phyloP scores from a whole-genome alignment of 2,113 vertebrate species.

The Taxidea taxus region DNA sequence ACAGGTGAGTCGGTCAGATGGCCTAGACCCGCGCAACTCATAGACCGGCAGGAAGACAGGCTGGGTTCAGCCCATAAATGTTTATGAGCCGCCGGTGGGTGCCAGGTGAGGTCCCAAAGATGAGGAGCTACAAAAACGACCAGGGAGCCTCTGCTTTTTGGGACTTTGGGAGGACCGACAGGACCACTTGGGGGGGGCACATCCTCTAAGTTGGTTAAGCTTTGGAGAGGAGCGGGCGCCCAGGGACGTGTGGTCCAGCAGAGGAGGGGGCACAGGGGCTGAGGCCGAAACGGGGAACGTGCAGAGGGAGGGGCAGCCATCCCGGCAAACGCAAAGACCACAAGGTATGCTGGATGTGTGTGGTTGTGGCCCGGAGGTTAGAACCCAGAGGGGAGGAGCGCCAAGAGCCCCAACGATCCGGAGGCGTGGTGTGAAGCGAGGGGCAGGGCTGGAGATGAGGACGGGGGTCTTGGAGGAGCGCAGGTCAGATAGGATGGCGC shows the following conservation, averaged over 20 bases:
- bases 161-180: neutral
- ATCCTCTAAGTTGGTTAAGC: neutral
- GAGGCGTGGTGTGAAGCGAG: rapidly evolving
- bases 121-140: neutral
- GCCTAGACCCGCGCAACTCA: neutral
- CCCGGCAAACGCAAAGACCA: rapidly evolving
- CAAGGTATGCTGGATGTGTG: rapidly evolving
- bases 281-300: neutral
- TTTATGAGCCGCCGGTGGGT: neutral
- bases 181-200: rapidly evolving
- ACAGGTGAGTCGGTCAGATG: neutral
- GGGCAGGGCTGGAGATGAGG: neutral
- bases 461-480: too few relatives aligned
- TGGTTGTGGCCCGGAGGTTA: rapidly evolving
- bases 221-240: rapidly evolving
- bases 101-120: neutral
- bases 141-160: neutral
- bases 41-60: neutral
- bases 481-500: neutral
- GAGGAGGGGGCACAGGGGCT: rapidly evolving
- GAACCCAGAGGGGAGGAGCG: rapidly evolving
- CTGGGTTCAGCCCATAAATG: neutral
- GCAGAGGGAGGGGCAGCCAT: rapidly evolving
- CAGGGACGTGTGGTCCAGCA: rapidly evolving
- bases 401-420: rapidly evolving